phyloP scores from a whole-genome alignment of 2,888 invertebrate genomes.

The Sericinus montela region DNA sequence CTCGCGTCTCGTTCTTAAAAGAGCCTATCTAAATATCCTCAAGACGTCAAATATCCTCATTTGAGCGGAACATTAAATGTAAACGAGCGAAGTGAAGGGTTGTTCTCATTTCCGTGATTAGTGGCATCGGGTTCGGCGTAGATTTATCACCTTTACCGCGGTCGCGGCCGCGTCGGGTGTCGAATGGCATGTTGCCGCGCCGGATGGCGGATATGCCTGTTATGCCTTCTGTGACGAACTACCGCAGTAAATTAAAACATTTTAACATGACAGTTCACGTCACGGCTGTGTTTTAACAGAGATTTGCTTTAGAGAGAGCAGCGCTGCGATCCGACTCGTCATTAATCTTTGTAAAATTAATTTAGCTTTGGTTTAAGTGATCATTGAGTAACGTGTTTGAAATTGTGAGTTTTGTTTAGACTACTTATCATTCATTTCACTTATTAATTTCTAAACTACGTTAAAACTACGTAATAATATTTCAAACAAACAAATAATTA shows the following conservation, averaged over 20 bases:
- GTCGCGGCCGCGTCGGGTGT: slow-evolving; percentile 38
- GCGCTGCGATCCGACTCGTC: neutral
- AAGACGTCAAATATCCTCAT: slow-evolving; percentile 37
- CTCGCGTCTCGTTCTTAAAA: neutral
- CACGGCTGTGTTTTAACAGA: slow-evolving; percentile 38
- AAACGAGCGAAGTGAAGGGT: slow-evolving; percentile 57
- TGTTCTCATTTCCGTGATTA: slow-evolving; percentile 71
- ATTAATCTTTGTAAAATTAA: neutral
- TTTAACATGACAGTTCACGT: slow-evolving; percentile 67
- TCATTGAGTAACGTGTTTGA: too few relatives aligned
- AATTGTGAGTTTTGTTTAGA: too few relatives aligned
- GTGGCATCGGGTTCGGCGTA: slow-evolving; percentile 50
- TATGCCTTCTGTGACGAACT: slow-evolving; percentile 56
- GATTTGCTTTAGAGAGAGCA: slow-evolving; percentile 15
- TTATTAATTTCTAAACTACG: too few relatives aligned
- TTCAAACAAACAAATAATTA: too few relatives aligned
- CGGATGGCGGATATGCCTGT: slow-evolving; percentile 56
- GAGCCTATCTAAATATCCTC: neutral
- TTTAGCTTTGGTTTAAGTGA: too few relatives aligned
- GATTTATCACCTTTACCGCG: slow-evolving; percentile 60
- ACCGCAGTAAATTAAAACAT: slow-evolving; percentile 73
- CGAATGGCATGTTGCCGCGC: slow-evolving; percentile 59
- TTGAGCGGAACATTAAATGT: slow-evolving; percentile 54
- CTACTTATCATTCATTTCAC: too few relatives aligned
- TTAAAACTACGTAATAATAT: too few relatives aligned